These are phyloP conservation scores for Streblospio benedicti DNA, from an alignment of 1,140 invertebrate genomes.

Conservation along the genomic window DNA sequence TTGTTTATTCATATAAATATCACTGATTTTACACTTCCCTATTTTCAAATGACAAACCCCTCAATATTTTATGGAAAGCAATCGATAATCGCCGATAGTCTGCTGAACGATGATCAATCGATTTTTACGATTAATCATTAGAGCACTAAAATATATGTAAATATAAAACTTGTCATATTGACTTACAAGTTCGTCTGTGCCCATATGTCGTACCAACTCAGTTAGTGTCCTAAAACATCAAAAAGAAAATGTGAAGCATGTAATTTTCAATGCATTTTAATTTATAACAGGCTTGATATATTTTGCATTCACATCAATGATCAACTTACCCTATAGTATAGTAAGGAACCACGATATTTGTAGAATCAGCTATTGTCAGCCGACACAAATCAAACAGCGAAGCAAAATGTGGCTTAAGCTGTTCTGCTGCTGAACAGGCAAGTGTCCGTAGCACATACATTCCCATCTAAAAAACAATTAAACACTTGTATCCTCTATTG, in stretches of 20 bases:
- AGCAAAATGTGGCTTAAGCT: slow-evolving; percentile 52
- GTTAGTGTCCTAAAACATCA: slow-evolving; percentile 49
- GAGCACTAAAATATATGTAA: neutral
- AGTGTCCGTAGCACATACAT: slow-evolving; percentile 59
- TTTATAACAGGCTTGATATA: neutral
- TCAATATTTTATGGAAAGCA: no score
- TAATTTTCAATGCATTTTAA: neutral
- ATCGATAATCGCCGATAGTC: no score
- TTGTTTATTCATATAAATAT: no score
- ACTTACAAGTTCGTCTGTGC: slow-evolving; percentile 54
- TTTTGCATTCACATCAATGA: neutral
- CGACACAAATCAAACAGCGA: slow-evolving; percentile 53
- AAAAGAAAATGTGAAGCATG: neutral
- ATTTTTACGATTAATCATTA: no score
- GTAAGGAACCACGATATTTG: slow-evolving; percentile 51
- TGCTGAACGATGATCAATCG: no score
- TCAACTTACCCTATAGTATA: slow-evolving; percentile 51
- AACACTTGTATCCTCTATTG: neutral
- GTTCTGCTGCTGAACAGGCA: slow-evolving; percentile 54
- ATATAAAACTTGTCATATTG: neutral
- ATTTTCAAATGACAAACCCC: no score
- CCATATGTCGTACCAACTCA: slow-evolving; percentile 54
- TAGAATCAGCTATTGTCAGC: slow-evolving; percentile 50
- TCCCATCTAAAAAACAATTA: slow-evolving; percentile 51
- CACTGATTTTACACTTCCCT: no score